Conservation (phyloP, 2,113 vertebrate species). For the Ochotona princeps region DNA sequence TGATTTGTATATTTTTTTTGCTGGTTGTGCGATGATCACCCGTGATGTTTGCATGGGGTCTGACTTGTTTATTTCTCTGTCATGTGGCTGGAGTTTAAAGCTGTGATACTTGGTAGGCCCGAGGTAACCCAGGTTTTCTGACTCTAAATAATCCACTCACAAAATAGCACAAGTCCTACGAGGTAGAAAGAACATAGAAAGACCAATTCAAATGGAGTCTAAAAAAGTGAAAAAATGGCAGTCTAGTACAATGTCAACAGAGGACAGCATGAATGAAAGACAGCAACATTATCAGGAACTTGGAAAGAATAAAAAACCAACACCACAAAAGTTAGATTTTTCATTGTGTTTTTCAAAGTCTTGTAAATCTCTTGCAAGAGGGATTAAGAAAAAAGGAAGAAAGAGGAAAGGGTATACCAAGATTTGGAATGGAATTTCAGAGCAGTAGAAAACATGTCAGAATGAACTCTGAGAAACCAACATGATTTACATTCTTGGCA, state of each 20-base stretch:
- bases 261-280: neutral
- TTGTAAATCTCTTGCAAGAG: neutral
- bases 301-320: neutral
- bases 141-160: neutral
- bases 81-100: neutral
- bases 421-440: neutral
- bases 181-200: neutral
- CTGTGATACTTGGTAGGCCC: no score
- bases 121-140: neutral
- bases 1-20: neutral
- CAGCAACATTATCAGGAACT: neutral
- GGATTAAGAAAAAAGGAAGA: neutral
- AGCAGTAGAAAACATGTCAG: neutral
- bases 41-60: neutral
- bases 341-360: neutral
- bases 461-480: neutral
- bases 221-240: neutral
- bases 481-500: neutral
- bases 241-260: neutral
- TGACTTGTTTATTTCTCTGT: neutral
- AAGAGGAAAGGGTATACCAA: neutral
- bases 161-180: neutral
- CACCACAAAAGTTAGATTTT: neutral
- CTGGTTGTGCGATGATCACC: neutral
- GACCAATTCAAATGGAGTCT: neutral